phyloP scores from a whole-genome alignment of 2,113 vertebrate genomes.

The Sterrhoptilus dennistouni region DNA sequence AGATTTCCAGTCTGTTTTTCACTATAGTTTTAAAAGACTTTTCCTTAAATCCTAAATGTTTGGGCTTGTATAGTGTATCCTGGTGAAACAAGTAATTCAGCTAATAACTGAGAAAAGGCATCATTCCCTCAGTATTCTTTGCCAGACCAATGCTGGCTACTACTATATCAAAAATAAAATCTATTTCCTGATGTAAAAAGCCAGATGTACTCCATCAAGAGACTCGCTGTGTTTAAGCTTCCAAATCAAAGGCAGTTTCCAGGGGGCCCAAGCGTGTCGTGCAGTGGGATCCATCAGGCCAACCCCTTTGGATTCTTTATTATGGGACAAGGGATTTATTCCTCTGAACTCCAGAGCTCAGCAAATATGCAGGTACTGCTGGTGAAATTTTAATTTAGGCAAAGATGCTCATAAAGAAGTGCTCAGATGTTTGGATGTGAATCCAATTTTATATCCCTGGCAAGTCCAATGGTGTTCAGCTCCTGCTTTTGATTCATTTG shows the following conservation, averaged over 20 bases:
- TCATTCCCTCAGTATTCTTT: neutral
- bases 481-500: neutral
- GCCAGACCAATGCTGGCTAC: neutral
- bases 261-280: neutral
- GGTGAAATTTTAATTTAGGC: constrained; percentile 28
- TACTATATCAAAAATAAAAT: neutral
- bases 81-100: neutral
- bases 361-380: neutral
- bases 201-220: neutral
- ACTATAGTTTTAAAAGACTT: neutral
- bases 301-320: neutral
- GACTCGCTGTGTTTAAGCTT: neutral
- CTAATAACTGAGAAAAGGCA: neutral
- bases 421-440: constrained; percentile 3
- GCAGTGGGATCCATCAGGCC: neutral
- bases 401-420: neutral
- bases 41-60: neutral
- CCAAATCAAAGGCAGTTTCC: neutral
- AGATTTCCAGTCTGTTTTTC: neutral
- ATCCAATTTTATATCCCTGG: neutral
- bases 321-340: neutral
- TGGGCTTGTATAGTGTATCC: neutral
- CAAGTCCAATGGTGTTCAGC: neutral
- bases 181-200: neutral
- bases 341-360: neutral